Percentiles rank a stretch among this genome's conserved stretches.
Conservation (phyloP, 2,797 vertebrate genomes). For the Perodicticus potto region DNA sequence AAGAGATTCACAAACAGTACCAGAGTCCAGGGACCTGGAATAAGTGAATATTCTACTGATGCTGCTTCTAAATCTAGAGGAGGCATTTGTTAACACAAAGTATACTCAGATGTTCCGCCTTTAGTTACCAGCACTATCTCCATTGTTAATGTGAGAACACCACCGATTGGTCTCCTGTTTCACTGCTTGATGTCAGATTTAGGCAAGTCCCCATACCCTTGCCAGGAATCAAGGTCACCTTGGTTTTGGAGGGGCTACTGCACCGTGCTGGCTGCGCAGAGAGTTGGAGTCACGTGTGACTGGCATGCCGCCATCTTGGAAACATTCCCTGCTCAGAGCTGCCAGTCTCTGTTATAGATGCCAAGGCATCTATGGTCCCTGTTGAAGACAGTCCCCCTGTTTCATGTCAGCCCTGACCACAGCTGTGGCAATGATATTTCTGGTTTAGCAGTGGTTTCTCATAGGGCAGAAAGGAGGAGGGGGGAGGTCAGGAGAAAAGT, state of each 20-base stretch:
- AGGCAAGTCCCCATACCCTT: background rate
- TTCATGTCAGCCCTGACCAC: background rate
- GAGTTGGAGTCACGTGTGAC: background rate
- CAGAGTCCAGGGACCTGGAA: background rate
- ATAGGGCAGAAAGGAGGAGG: background rate
- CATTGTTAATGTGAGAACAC: too few relatives aligned
- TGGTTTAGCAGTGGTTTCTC: background rate
- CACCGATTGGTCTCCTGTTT: background rate
- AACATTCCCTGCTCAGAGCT: background rate
- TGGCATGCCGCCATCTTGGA: background rate
- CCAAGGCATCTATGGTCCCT: background rate
- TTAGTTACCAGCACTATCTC: too few relatives aligned
- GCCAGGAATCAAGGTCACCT: background rate
- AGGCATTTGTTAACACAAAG: background rate
- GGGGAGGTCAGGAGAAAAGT: too few relatives aligned
- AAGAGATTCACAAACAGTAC: background rate
- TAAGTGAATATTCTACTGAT: too few relatives aligned
- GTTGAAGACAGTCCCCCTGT: background rate
- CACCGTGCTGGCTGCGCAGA: accelerated
- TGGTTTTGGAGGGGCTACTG: too few relatives aligned
- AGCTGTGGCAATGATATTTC: background rate
- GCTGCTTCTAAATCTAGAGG: background rate
- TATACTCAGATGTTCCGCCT: background rate
- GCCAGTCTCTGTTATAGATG: accelerated
- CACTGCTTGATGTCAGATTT: background rate